Evolutionary conservation across 2,888 invertebrate species (phyloP).

Genomic region (Neoitamus cyanurus): DNA sequence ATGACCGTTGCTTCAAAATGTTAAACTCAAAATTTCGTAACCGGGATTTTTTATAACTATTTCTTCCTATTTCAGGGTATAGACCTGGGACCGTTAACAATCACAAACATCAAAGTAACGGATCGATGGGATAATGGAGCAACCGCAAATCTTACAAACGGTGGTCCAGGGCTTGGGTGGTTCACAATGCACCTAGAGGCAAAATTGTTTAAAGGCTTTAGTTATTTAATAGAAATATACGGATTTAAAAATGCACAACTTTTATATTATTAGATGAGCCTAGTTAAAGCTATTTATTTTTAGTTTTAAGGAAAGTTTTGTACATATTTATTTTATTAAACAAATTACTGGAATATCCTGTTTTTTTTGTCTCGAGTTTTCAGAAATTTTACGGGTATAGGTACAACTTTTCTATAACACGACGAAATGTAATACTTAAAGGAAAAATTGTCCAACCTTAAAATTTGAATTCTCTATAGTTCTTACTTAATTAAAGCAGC

Average conservation of each 20-base stretch:
- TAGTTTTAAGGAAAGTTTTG: not conserved
- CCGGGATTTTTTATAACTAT: not conserved
- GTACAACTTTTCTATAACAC: too few species aligned
- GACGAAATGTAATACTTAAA: too few species aligned
- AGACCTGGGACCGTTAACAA: not conserved
- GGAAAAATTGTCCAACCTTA: too few species aligned
- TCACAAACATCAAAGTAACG: not conserved
- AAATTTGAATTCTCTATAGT: too few species aligned
- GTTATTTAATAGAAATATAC: constrained; percentile 16
- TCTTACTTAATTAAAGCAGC: too few species aligned
- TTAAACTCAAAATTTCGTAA: too few species aligned
- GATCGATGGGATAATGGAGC: constrained; percentile 10
- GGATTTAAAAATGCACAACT: not conserved
- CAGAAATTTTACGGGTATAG: too few species aligned
- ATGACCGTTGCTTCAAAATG: too few species aligned
- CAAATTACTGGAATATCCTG: not conserved
- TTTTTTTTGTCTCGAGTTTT: too few species aligned
- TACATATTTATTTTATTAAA: not conserved
- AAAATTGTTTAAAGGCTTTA: constrained; percentile 18
- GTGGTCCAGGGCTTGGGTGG: not conserved
- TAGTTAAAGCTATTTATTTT: not conserved
- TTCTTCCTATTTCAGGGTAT: constrained; percentile 10
- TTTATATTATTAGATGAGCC: not conserved
- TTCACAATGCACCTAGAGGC: not conserved
- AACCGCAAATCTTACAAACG: not conserved